Evolutionary conservation across 2,113 vertebrate species (phyloP).

Genomic region (Aegotheles bennettii): DNA sequence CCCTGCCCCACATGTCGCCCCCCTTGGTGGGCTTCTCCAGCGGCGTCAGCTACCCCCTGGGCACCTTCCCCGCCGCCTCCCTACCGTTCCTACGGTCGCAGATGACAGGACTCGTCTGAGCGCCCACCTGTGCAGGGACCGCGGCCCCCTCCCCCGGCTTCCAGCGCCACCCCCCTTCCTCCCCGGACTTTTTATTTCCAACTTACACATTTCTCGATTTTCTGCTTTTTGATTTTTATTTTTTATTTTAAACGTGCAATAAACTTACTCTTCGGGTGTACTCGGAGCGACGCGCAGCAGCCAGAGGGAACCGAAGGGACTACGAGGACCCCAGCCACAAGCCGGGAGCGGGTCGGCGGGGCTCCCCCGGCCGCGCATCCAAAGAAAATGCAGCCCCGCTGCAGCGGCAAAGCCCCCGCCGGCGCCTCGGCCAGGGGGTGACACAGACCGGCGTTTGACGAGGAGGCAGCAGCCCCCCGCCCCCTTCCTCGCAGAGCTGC

Average conservation of each 20-base stretch:
- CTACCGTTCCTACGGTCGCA: constrained; percentile 85
- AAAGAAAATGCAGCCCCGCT: constrained; percentile 12
- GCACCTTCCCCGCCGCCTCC: constrained; percentile 80
- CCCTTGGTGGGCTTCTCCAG: constrained; percentile 77
- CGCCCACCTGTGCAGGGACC: neutral
- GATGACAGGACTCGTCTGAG: constrained; percentile 88
- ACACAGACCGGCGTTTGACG: neutral
- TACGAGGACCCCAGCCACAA: neutral
- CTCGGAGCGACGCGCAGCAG: neutral
- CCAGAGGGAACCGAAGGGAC: neutral
- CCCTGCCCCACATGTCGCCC: constrained; percentile 75
- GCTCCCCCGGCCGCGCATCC: neutral
- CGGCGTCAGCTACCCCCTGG: constrained; percentile 80
- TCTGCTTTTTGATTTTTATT: neutral
- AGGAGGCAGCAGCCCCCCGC: neutral
- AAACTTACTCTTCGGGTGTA: constrained; percentile 34
- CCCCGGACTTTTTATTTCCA: constrained; percentile 22
- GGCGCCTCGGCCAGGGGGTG: neutral
- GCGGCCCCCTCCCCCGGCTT: neutral
- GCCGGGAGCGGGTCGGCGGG: neutral
- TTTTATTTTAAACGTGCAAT: constrained; percentile 51
- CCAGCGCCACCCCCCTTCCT: neutral
- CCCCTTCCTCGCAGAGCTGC: neutral
- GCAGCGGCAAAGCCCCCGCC: neutral
- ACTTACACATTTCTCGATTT: neutral